Evolutionary conservation across 2,888 invertebrate species (phyloP).

Genomic region (Melieria omissa): DNA sequence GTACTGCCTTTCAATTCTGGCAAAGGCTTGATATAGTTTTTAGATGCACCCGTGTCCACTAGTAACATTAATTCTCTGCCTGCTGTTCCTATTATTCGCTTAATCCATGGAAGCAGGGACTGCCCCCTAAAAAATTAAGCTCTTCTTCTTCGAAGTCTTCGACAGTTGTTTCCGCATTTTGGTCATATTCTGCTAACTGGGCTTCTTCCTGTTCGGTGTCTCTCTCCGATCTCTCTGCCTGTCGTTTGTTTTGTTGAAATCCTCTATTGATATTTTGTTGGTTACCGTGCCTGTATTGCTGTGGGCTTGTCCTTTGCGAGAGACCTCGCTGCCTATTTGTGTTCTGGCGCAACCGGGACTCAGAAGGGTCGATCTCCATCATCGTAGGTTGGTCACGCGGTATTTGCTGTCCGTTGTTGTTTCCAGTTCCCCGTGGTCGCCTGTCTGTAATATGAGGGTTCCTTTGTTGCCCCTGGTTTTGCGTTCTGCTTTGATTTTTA

Average conservation of each 20-base stretch:
- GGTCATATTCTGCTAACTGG: neutral
- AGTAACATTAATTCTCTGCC: slow-evolving; percentile 1
- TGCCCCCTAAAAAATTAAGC: slow-evolving; percentile 15
- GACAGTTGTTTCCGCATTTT: slow-evolving; percentile 9
- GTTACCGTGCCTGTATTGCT: slow-evolving; percentile 17
- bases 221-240: slow-evolving; percentile 10
- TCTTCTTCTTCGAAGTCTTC: slow-evolving; percentile 15
- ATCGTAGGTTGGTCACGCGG: too few relatives aligned
- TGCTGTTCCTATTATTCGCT: slow-evolving; percentile 18
- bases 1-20: slow-evolving; percentile 26
- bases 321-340: slow-evolving; percentile 38
- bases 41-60: slow-evolving; percentile 40
- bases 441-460: too few relatives aligned
- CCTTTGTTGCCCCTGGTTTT: too few relatives aligned
- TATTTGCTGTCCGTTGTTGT: too few relatives aligned
- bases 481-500: slow-evolving; percentile 8
- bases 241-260: slow-evolving; percentile 20
- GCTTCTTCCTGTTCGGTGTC: neutral
- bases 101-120: slow-evolving; percentile 14
- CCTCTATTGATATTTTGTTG: slow-evolving; percentile 2
- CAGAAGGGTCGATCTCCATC: slow-evolving; percentile 17
- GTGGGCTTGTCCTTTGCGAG: slow-evolving; percentile 9
- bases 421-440: slow-evolving; percentile 15
- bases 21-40: slow-evolving; percentile 40
- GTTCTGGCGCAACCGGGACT: slow-evolving; percentile 12